Base-by-base conservation (phyloP, 2,797 vertebrate genomes). In the Diplodus sargus region DNA sequence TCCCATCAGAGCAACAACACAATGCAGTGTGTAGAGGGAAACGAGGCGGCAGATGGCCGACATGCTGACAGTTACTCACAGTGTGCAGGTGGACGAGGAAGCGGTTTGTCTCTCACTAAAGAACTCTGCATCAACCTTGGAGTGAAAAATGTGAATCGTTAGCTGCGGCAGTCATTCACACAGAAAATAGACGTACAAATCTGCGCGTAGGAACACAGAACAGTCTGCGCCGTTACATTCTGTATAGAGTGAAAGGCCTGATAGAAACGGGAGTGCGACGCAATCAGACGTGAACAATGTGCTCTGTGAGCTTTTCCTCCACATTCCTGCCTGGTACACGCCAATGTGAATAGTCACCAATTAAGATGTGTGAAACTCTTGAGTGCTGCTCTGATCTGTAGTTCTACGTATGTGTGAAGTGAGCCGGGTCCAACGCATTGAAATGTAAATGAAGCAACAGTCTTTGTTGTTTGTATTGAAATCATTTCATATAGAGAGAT, bases 21-120 rank as follows among this genome's bases (percentile, higher is more conserved):
- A 76, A 69, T 59, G 73, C 64, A 49, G 2, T 12, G 81, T 0
- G 63, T 16, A 45, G 62, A 42, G 58, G 23, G 25, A 52, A 68
- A 23, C 12, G 56, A 83, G 70, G 78, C 34, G 58, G 74, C 87
- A 90, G 91, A 90, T 84, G 88, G 88, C 72, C 54, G 76, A 86
- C 77, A 16, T 43, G 83, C 72, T 83, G 78, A 78, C 74, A 43
- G 88, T 76, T 90, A 89, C 90, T 93, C 87, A 89, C 90, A 51
- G 80, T 23, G 82, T 77, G 84, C 89, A 88, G 85, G 88, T 89
- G 85, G 83, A 87, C 20, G 34, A 67, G 79, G 84, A 82, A 82
- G 82, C 61, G 23, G 18, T 74, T 66, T 34, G 74, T 68, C 74
- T 73, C 82, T 77, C 22, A 12, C 71, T 68, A 16, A 53, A 75